Conservation (phyloP, 2,797 vertebrate genomes). For the Schizopygopsis pylzovi region DNA sequence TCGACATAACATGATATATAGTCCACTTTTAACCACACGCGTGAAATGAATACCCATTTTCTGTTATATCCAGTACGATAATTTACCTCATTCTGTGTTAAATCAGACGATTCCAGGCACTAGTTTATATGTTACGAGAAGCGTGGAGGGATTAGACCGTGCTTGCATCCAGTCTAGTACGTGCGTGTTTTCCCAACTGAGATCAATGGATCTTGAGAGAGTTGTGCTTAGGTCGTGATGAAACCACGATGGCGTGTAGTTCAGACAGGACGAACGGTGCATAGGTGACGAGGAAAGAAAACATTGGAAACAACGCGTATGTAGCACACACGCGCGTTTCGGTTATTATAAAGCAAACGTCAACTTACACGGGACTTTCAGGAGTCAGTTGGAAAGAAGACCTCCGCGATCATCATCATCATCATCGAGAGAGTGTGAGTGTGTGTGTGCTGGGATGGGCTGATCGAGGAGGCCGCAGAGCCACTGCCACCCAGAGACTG, state of each 20-base stretch:
- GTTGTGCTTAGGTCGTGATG: slow-evolving; percentile 82
- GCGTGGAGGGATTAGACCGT: slow-evolving; percentile 56
- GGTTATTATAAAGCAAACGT: slow-evolving; percentile 19
- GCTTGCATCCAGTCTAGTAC: slow-evolving; percentile 47
- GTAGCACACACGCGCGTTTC: not conserved
- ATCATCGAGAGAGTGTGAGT: not conserved
- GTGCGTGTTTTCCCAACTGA: slow-evolving; percentile 46
- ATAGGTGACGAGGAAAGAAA: slow-evolving; percentile 62
- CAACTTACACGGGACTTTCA: slow-evolving; percentile 30
- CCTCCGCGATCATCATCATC: slow-evolving; percentile 22
- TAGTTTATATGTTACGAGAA: slow-evolving; percentile 53
- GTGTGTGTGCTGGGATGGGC: slow-evolving; percentile 62
- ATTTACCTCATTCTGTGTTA: not conserved
- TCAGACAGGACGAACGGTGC: slow-evolving; percentile 77
- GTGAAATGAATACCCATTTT: not conserved
- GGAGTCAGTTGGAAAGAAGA: slow-evolving; percentile 5
- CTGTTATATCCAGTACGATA: not conserved
- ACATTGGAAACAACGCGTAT: slow-evolving; percentile 26
- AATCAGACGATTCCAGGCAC: slow-evolving; percentile 45
- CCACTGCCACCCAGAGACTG: slow-evolving; percentile 66
- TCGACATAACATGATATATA: not conserved
- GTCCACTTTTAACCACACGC: not conserved
- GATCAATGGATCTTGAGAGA: slow-evolving; percentile 63
- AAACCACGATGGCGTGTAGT: slow-evolving; percentile 86
- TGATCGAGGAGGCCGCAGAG: slow-evolving; percentile 76